Percentiles rank a stretch among this genome's conserved stretches.
These are phyloP conservation scores for Saxicola maurus DNA, from an alignment of 2,797 vertebrate species.

Conservation along the genomic window DNA sequence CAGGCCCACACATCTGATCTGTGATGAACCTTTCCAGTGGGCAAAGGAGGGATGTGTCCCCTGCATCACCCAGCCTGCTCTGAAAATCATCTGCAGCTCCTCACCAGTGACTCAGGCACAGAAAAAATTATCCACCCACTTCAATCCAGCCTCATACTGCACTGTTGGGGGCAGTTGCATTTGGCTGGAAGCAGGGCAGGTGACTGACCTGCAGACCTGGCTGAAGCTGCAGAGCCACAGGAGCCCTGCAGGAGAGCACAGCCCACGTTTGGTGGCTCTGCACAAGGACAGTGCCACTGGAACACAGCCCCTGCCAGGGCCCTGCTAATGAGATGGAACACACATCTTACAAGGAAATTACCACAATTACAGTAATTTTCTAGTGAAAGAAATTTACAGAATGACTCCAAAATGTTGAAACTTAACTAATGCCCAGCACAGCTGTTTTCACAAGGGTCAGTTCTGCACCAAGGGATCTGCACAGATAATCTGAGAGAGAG, in stretches of 20 bases:
- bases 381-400: not conserved
- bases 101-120: rapidly evolving
- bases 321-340: not conserved
- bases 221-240: not conserved
- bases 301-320: not conserved
- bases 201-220: not conserved
- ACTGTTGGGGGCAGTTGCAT: rapidly evolving
- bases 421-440: not conserved
- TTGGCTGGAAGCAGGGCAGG: not conserved
- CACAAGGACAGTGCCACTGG: rapidly evolving
- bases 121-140: not conserved
- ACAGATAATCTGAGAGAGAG: not conserved
- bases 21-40: not conserved
- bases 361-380: not conserved
- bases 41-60: rapidly evolving
- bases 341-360: not conserved
- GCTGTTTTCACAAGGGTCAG: not conserved
- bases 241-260: not conserved
- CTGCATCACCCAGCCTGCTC: rapidly evolving
- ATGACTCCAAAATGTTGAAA: not conserved
- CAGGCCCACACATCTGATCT: not conserved
- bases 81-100: not conserved
- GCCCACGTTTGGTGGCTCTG: not conserved
- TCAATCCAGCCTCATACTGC: too few relatives aligned
- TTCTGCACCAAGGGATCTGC: not conserved